Conservation (phyloP, 2,113 vertebrate species). For the Zosterops pallidus region DNA sequence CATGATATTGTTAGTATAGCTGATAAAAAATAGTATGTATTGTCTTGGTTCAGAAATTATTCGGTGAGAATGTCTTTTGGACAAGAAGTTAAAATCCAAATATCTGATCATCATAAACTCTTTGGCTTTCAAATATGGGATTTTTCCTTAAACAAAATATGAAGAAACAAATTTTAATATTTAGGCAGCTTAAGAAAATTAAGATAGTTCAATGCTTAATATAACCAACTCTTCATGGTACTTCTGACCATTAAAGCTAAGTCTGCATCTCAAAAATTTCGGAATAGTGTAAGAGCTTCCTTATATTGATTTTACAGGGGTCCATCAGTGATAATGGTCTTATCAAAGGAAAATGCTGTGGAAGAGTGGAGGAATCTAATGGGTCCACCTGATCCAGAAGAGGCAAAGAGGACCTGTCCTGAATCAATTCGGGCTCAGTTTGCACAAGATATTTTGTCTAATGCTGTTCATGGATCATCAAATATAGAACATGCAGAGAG, state of each 20-base stretch:
- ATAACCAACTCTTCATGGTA: background rate
- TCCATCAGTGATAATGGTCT: slow-evolving; percentile 57
- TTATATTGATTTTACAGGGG: slow-evolving; percentile 39
- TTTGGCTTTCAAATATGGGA: background rate
- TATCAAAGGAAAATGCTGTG: slow-evolving; percentile 70
- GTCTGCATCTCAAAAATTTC: background rate
- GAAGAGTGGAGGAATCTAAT: slow-evolving; percentile 66
- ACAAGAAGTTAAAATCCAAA: background rate
- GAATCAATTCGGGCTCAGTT: slow-evolving; percentile 60
- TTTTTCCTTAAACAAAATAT: background rate
- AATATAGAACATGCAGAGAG: background rate
- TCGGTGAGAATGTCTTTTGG: background rate
- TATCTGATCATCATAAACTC: background rate
- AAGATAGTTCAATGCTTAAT: background rate
- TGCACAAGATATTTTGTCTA: slow-evolving; percentile 54
- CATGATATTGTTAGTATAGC: background rate
- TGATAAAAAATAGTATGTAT: background rate
- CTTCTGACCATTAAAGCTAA: background rate
- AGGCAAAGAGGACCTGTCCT: slow-evolving; percentile 39
- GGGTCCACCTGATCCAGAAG: slow-evolving; percentile 43
- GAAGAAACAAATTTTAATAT: background rate
- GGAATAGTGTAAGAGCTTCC: background rate
- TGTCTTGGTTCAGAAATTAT: background rate
- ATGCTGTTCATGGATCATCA: slow-evolving; percentile 66
- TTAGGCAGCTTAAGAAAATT: background rate